Evolutionary conservation across 1,140 invertebrate species (phyloP).

Genomic region (Apolygus lucorum): DNA sequence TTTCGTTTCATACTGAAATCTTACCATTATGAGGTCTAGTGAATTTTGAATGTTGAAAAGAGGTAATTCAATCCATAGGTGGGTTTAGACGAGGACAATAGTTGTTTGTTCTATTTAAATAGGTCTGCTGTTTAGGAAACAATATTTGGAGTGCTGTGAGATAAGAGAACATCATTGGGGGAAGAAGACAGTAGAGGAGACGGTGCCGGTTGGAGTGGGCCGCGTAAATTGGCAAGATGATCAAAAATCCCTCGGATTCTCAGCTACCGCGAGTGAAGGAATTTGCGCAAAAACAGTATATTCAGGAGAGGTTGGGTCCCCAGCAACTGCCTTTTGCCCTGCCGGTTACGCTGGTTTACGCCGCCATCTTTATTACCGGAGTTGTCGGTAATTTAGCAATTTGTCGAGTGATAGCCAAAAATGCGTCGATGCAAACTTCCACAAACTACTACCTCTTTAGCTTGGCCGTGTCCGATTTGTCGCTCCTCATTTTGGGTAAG

Average conservation of each 20-base stretch:
- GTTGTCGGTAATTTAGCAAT: conserved; percentile 80
- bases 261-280: not conserved
- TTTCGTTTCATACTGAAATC: too few species aligned
- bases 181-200: too few species aligned
- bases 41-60: too few species aligned
- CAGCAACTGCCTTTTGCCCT: conserved; percentile 43
- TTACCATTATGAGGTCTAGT: too few species aligned
- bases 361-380: conserved; percentile 73
- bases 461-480: conserved; percentile 65
- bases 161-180: not conserved
- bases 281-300: conserved; percentile 21
- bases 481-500: conserved; percentile 64
- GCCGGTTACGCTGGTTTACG: conserved; percentile 64
- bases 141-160: not conserved
- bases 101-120: not conserved
- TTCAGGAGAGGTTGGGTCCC: conserved; percentile 34
- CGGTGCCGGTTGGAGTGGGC: too few species aligned
- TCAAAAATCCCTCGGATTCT: too few species aligned
- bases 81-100: not conserved
- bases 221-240: too few species aligned
- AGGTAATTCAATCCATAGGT: not conserved
- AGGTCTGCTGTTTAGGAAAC: not conserved
- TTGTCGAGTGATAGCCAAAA: conserved; percentile 78
- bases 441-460: conserved; percentile 93
- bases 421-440: conserved; percentile 71